Evolutionary conservation across 2,113 vertebrate genomes (phyloP), one percentile per base, ranked within the genome.

Genomic region (Oxygymnocypris stewartii): DNA sequence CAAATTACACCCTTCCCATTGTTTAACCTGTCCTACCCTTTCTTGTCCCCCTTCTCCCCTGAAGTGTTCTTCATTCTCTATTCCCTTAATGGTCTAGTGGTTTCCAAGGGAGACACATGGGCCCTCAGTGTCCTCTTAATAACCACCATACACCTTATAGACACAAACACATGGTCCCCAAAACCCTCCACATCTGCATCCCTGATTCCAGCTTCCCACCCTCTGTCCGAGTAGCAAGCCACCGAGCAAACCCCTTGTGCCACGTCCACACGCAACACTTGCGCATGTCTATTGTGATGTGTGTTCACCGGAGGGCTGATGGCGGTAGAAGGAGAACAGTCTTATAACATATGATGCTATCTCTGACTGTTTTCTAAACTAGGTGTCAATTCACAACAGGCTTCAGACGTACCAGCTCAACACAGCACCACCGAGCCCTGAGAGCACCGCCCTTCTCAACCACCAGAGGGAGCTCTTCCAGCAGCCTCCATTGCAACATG

Each of bases 371-470:
- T 98, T 95, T 99, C 98, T 99, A 99, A 99, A 99, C 97, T 99
- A 99, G 98, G 98, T 99, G 96, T 99, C 98, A 98, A 99, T 99
- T 99, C 98, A 99, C 97, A 99, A 99, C 98, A 99, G 98, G 98
- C 98, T 98, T 97, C 98, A 99, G 97, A 97, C 96, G 96, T 97
- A 96, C 96, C 98, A 96, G 95, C 96, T 97, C 97, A 97, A 92
- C 95, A 94, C 95, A 85, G 87, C 94, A 92, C 92, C 94, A 93
- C 95, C 92, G 96, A 95, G 90, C 88, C 96, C 95, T 90, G 96
- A 97, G 96, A 98, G 91, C 95, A 94, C 89, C 95, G 95, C 87
- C 90, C 96, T 90, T 96, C 96, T 94, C 97, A 97, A 97, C 93
- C 93, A 95, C 89, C 93, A 79, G 87, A 92, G 91, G 79, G 93